Base-by-base conservation (phyloP, 2,888 invertebrate genomes). In the Idaea straminata region DNA sequence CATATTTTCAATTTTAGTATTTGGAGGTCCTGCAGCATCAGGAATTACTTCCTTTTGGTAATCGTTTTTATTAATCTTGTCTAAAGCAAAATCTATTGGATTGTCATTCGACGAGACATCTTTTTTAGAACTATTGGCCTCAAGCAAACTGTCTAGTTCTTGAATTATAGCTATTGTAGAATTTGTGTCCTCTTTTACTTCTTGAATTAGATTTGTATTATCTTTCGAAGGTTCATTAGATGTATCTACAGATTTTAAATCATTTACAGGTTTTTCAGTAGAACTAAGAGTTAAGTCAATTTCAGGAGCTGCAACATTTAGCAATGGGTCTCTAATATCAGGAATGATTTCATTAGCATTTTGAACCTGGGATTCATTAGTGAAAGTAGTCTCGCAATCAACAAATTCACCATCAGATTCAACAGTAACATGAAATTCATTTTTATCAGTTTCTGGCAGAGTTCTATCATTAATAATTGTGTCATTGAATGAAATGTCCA, bases 391-490 rank as follows among this genome's bases (percentile, higher is more conserved):
- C 79, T 92, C 92, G 80, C 92, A 92, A 70, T 92, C 92, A 58
- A 88, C 74, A 85, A 92, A 92, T 69, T 91, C 91, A 76, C 83
- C 76, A 70, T 92, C 92, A 5, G 91, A 91, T 68, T 91, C 91
- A 38, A 68, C 67, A 62, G 74, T 66, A 68, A 72, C 67, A 64
- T 64, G 72, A 36, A 64, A 62, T 64, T 79, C 78, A 35, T 59
- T 69, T 67, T 72, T 76, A 25, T 66, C 69, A 35, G 38, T 47
- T 66, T 82, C 77, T 34, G 79, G 79, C 25, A 83, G 72, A 62
- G 83, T 83, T 71, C 73, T 83, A 63, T 87, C 83, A 70, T 62
- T 74, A 3, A 79, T n/a, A 15, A 78, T 58, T 57, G 85, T 81
- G 66, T 85, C 83, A 81, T 87, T 85, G 61, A 77, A 82, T 35